phyloP scores from a whole-genome alignment of 2,888 invertebrate species.

The Synergus japonicus region DNA sequence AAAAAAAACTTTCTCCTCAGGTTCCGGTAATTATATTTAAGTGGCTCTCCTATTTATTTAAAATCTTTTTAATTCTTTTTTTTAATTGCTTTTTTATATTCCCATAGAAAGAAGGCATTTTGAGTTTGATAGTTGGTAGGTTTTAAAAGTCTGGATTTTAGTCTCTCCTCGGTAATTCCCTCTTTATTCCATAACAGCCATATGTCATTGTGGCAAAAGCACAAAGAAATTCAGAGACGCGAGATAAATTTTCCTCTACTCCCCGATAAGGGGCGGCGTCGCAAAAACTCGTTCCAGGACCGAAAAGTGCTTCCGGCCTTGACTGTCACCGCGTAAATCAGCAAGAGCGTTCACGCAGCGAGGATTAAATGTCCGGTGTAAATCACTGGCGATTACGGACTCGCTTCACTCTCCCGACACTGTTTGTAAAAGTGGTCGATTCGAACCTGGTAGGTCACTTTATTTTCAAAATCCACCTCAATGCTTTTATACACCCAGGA shows the following conservation, averaged over 20 bases:
- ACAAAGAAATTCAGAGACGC: constrained; percentile 54
- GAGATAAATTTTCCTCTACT: constrained; percentile 58
- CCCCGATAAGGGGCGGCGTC: constrained; percentile 54
- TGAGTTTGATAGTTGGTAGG: background rate
- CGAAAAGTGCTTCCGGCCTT: constrained; percentile 67
- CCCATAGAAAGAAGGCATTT: background rate
- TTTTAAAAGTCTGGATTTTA: background rate
- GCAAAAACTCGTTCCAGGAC: constrained; percentile 64
- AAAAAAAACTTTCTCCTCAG: background rate
- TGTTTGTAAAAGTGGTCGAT: constrained; percentile 49
- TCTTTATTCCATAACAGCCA: constrained; percentile 36
- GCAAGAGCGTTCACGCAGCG: constrained; percentile 58
- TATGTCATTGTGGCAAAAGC: constrained; percentile 36
- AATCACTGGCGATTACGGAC: constrained; percentile 67
- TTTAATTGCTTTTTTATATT: too few relatives aligned
- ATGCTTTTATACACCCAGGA: constrained; percentile 19
- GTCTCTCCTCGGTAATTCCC: constrained; percentile 1
- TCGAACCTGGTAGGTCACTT: constrained; percentile 51
- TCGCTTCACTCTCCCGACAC: constrained; percentile 59
- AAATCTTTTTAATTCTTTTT: too few relatives aligned
- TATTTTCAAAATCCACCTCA: constrained; percentile 45
- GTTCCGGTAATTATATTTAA: too few relatives aligned
- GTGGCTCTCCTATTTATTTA: too few relatives aligned
- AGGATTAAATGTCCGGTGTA: constrained; percentile 66
- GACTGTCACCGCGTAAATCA: constrained; percentile 67